Evolutionary conservation across 2,113 vertebrate genomes (phyloP), one percentile per base, ranked within the genome.

Genomic region (Sylvia atricapilla): DNA sequence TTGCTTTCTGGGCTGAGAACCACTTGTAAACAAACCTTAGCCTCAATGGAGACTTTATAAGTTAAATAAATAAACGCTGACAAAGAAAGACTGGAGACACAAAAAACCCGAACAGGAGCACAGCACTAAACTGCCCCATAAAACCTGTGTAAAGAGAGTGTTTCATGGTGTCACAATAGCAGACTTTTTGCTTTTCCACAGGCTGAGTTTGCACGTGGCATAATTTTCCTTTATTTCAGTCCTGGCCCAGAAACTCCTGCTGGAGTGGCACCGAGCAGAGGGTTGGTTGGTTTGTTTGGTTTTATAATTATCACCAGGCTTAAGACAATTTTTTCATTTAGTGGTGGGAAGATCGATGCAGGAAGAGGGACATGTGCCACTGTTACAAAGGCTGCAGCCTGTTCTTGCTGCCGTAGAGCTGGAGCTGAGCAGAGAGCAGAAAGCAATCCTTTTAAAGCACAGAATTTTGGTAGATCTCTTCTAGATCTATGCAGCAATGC

Each of bases 11-110:
- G 66, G 86, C 76, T 76, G 92, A 69, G 69, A 96, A 89, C 92
- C 55, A 55, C 76, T 78, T 74, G 85, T 89, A 95, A 94, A 74
- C 59, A 94, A 96, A 84, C 64, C n/a, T 66, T 17, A 88, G 59
- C 28, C 31, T 92, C 81, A 52, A 20, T 12, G 41, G 81, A 81
- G 44, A 74, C 50, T 94, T 96, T 86, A 89, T 67, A 55, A 55
- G 85, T 89, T 92, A 94, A 91, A 93, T 95, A 94, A 94, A 94
- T 78, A 83, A 94, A 53, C 0, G 15, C 80, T 87, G 89, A 87
- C 91, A 94, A 82, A 93, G 95, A 89, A 82, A 69, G 67, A 47
- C 44, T 63, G 64, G 81, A 64, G 68, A 78, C 33, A 69, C 82
- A 86, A 92, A 94, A 66, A 24, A 1, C 11, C 60, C 88, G 56